A percentile compares a stretch with the other conserved stretches of the same genome.
phyloP scores from a whole-genome alignment of 1,140 invertebrate species.

The Steinernema khuongi region DNA sequence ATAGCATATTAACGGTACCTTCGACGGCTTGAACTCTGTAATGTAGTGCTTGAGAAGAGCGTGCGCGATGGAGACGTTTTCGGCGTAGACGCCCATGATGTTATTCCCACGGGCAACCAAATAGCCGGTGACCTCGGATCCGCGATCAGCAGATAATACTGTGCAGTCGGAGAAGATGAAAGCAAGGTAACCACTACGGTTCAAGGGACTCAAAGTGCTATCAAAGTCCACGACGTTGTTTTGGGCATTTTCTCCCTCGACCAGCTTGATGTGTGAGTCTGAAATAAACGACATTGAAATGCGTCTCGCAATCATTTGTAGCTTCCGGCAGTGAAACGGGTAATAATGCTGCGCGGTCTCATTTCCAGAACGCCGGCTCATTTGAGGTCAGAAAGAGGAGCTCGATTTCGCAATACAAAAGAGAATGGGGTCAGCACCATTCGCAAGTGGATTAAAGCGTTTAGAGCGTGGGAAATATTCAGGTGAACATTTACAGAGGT shows the following conservation, averaged over 20 bases:
- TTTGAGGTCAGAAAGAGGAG: constrained; percentile 8
- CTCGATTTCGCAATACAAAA: not conserved
- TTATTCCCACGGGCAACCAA: not conserved
- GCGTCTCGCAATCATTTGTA: no score
- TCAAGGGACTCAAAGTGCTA: constrained; percentile 26
- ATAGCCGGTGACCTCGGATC: not conserved
- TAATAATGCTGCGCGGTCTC: constrained; percentile 8
- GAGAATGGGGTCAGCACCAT: not conserved
- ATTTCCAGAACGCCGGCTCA: not conserved
- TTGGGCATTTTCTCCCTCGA: constrained; percentile 3
- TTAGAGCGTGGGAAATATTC: constrained; percentile 9
- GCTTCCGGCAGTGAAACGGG: not conserved
- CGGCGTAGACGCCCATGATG: constrained; percentile 29
- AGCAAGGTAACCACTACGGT: constrained; percentile 27
- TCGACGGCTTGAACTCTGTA: constrained; percentile 26
- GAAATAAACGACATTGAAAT: not conserved
- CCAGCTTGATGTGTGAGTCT: not conserved
- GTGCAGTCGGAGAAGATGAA: constrained; percentile 20
- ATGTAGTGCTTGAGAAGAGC: constrained; percentile 30
- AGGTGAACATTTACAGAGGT: not conserved
- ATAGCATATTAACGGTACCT: no score
- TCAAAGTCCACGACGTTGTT: constrained; percentile 32
- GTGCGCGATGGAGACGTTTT: constrained; percentile 36
- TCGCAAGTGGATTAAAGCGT: constrained; percentile 18
- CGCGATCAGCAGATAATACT: not conserved